phyloP scores from a whole-genome alignment of 2,888 invertebrate genomes.

The Agonopterix alstromeriana region DNA sequence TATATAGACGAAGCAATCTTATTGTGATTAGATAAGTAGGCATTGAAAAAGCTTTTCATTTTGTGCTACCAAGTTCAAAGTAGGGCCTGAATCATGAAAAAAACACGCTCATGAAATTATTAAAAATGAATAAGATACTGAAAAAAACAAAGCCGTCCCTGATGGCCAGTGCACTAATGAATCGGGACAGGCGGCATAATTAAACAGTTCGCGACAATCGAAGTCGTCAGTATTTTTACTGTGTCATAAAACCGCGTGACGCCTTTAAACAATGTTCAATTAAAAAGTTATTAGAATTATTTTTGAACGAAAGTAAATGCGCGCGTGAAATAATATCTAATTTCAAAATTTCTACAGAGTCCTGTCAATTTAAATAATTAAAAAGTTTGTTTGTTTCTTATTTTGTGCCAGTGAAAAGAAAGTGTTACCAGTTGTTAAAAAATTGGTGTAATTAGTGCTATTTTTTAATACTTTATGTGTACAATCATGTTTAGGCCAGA shows the following conservation, averaged over 20 bases:
- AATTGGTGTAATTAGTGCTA: background rate
- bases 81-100: too few species aligned
- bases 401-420: too few species aligned
- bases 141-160: slow-evolving; percentile 38
- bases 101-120: too few species aligned
- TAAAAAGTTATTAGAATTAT: slow-evolving; percentile 4
- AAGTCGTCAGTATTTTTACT: slow-evolving; percentile 42
- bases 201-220: slow-evolving; percentile 67
- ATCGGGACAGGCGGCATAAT: slow-evolving; percentile 70
- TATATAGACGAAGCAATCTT: too few species aligned
- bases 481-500: slow-evolving; percentile 52
- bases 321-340: too few species aligned
- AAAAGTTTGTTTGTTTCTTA: too few species aligned
- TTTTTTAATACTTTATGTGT: slow-evolving; percentile 22
- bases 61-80: too few species aligned
- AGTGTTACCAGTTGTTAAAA: background rate
- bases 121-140: too few species aligned
- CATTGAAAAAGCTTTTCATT: too few species aligned
- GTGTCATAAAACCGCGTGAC: slow-evolving; percentile 18
- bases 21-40: too few species aligned
- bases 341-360: too few species aligned
- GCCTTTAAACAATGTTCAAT: background rate
- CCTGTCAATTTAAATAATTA: background rate
- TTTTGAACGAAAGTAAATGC: background rate
- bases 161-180: slow-evolving; percentile 62